Conservation (phyloP, 2,113 vertebrate species). For the Macheiramphus alcinus region DNA sequence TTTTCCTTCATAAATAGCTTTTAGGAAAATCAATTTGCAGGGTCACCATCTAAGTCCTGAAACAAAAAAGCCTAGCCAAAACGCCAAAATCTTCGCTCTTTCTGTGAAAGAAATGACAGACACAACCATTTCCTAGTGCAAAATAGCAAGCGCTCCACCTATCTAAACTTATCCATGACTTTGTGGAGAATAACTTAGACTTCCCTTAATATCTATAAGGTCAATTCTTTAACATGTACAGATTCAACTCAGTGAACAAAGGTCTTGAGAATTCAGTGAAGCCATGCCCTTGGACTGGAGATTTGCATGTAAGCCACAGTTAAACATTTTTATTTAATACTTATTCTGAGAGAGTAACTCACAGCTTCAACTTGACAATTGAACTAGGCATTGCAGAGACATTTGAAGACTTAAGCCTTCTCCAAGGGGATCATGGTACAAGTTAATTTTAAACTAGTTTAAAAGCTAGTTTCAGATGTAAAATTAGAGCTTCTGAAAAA, state of each 20-base stretch:
- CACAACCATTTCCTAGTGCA: background rate
- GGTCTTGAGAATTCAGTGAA: background rate
- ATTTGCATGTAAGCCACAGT: background rate
- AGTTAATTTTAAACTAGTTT: background rate
- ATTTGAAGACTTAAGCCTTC: background rate
- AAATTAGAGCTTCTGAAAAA: constrained; percentile 9
- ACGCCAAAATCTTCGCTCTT: background rate
- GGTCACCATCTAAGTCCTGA: background rate
- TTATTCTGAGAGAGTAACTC: background rate
- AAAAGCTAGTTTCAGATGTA: background rate
- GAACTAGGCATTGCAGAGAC: background rate
- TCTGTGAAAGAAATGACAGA: background rate
- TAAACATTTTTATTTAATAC: background rate
- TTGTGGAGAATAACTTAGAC: background rate
- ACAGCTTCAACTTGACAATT: background rate
- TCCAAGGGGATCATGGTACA: background rate
- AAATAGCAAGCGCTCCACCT: background rate
- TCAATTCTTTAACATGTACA: background rate
- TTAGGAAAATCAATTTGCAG: background rate
- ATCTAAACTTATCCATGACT: background rate
- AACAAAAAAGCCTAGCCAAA: background rate
- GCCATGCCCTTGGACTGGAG: background rate
- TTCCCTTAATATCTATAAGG: background rate
- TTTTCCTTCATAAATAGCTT: background rate
- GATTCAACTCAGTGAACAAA: background rate